These are phyloP conservation scores for Cephus cinctus DNA, from an alignment of 1,140 invertebrate species.

Conservation along the genomic window DNA sequence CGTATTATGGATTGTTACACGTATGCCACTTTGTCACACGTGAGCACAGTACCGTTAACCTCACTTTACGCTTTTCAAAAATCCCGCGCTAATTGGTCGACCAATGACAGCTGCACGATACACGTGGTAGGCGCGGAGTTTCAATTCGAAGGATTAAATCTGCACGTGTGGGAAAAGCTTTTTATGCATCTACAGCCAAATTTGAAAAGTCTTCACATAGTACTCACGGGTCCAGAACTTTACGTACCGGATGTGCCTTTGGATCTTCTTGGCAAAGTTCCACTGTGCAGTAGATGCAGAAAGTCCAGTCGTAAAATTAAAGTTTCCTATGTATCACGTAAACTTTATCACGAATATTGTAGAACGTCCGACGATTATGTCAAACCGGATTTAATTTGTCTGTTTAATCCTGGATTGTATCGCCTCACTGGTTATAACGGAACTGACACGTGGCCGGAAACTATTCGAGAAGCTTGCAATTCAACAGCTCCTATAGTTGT, in stretches of 20 bases:
- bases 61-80: slow-evolving; percentile 61
- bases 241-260: slow-evolving; percentile 58
- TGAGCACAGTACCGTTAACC: slow-evolving; percentile 65
- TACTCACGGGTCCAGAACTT: slow-evolving; percentile 66
- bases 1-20: slow-evolving; percentile 61
- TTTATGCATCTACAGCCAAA: slow-evolving; percentile 64
- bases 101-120: slow-evolving; percentile 45
- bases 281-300: slow-evolving; percentile 55
- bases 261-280: slow-evolving; percentile 53
- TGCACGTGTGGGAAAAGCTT: slow-evolving; percentile 70
- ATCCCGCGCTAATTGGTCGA: slow-evolving; percentile 36
- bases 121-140: slow-evolving; percentile 68
- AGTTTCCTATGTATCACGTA: slow-evolving; percentile 58
- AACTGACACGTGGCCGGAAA: slow-evolving; percentile 66
- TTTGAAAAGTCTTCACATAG: slow-evolving; percentile 58
- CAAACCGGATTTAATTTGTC: slow-evolving; percentile 63
- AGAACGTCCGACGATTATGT: slow-evolving; percentile 42
- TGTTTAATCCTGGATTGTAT: slow-evolving; percentile 72
- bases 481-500: slow-evolving; percentile 61
- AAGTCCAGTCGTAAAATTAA: slow-evolving; percentile 46
- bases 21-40: slow-evolving; percentile 63
- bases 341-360: slow-evolving; percentile 63
- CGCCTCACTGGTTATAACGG: slow-evolving; percentile 62
- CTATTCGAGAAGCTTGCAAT: slow-evolving; percentile 54
- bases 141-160: slow-evolving; percentile 67